These are phyloP conservation scores for Fragum sueziense DNA, from an alignment of 2,888 invertebrate genomes.

Conservation along the genomic window DNA sequence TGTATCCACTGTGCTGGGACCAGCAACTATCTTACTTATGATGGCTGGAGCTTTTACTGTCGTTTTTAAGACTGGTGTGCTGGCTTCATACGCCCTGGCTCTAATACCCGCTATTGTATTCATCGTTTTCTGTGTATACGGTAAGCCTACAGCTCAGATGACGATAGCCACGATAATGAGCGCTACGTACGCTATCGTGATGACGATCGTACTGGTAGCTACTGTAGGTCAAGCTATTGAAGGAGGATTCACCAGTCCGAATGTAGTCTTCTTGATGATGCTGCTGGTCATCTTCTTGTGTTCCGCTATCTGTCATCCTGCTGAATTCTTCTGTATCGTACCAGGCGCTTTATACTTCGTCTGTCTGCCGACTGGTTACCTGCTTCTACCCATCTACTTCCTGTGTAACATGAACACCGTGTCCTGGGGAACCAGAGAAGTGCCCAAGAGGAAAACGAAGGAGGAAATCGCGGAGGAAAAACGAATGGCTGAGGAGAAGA, in stretches of 20 bases:
- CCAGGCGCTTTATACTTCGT: constrained; percentile 91
- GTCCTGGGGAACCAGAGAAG: constrained; percentile 96
- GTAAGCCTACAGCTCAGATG: constrained; percentile 95
- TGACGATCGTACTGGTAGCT: constrained; percentile 99
- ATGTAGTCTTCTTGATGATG: constrained; percentile 73
- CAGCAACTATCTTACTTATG: constrained; percentile 86
- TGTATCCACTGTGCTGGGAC: constrained; percentile 73
- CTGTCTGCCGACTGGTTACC: constrained; percentile 96
- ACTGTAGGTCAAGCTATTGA: constrained; percentile 98
- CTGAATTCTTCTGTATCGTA: constrained; percentile 86
- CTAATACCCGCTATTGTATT: constrained; percentile 95
- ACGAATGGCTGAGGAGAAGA: constrained; percentile 85
- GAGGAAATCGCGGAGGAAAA: constrained; percentile 89
- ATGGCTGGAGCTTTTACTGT: constrained; percentile 99
- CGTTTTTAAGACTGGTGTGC: constrained; percentile 97
- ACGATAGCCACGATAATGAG: constrained; percentile 82
- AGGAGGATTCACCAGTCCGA: constrained; percentile 87
- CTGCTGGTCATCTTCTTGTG: constrained; percentile 97
- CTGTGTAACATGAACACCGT: constrained; percentile 97
- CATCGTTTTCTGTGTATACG: constrained; percentile 95
- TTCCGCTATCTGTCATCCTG: constrained; percentile 98
- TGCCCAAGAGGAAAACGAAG: constrained; percentile 79
- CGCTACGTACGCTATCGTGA: constrained; percentile 96
- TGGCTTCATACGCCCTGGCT: constrained; percentile 97
- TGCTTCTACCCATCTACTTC: constrained; percentile 94